Conservation (phyloP, 2,888 invertebrate genomes). For the Drosophila helvetica region DNA sequence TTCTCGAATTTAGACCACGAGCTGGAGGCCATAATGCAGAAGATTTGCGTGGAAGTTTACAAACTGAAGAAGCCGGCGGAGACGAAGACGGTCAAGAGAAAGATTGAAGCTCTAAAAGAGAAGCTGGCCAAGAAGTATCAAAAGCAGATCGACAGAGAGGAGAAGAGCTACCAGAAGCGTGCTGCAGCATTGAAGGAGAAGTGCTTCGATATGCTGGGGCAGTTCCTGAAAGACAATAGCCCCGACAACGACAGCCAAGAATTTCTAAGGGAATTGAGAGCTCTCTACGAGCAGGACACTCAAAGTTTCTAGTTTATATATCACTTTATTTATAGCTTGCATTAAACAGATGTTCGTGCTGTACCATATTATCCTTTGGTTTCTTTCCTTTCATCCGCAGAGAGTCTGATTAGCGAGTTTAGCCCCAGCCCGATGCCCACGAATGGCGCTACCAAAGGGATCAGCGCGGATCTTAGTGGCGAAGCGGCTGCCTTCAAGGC, state of each 20-base stretch:
- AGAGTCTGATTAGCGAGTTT: constrained; percentile 63
- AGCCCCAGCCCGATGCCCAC: constrained; percentile 47
- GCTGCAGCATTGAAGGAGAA: constrained; percentile 18
- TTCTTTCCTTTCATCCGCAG: constrained; percentile 53
- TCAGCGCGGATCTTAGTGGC: constrained; percentile 63
- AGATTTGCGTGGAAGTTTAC: constrained; percentile 12
- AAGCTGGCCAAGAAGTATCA: constrained; percentile 48
- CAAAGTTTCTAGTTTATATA: constrained; percentile 12
- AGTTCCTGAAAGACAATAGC: constrained; percentile 20
- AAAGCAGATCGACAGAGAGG: constrained; percentile 10
- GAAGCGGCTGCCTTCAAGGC: constrained; percentile 39
- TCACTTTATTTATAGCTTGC: constrained; percentile 19
- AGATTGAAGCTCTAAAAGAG: constrained; percentile 15
- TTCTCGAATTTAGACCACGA: constrained; percentile 40
- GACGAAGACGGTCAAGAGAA: constrained; percentile 20
- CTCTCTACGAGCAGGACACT: constrained; percentile 37
- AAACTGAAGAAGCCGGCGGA: constrained; percentile 1
- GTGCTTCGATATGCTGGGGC: constrained; percentile 51
- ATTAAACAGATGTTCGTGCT: constrained; percentile 4
- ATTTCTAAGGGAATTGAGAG: constrained; percentile 48
- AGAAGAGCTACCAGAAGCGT: constrained; percentile 6
- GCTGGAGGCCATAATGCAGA: constrained; percentile 32
- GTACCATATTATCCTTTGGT: background rate
- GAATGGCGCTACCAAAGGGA: constrained; percentile 51
- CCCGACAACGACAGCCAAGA: background rate